A percentile compares a stretch with the other conserved stretches of the same genome.
These are phyloP conservation scores for Phrynocephalus forsythii DNA, from an alignment of 2,797 vertebrate genomes.

Conservation along the genomic window DNA sequence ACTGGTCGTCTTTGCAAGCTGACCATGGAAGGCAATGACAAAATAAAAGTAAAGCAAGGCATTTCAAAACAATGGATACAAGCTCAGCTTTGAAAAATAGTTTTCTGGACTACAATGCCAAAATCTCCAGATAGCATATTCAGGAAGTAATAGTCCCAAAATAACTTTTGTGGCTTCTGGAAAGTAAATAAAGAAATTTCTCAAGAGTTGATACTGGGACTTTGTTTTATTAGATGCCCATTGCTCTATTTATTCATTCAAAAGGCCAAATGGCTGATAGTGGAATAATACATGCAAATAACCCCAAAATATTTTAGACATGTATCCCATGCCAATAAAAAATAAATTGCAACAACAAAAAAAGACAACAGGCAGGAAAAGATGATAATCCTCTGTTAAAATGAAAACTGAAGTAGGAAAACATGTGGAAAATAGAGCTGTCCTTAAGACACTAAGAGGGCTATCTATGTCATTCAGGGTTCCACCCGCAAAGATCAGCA, in stretches of 20 bases:
- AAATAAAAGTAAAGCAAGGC: background rate
- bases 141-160: too few species aligned
- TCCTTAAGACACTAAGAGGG: background rate
- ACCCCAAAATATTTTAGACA: background rate
- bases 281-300: background rate
- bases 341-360: background rate
- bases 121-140: too few species aligned
- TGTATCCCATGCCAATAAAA: background rate
- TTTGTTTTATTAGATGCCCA: background rate
- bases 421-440: background rate
- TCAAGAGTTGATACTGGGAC: background rate
- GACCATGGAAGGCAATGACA: background rate
- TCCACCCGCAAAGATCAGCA: background rate
- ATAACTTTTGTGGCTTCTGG: too few species aligned
- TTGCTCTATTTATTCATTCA: background rate
- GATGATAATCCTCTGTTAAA: background rate
- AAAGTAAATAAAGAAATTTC: background rate
- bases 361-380: background rate
- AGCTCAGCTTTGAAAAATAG: too few species aligned
- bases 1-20: slow-evolving; percentile 38
- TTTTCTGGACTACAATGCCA: too few species aligned
- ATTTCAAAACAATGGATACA: background rate
- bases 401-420: background rate
- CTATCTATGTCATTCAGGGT: background rate
- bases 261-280: background rate